Evolutionary conservation across 2,113 vertebrate genomes (phyloP).

Genomic region (Aegypius monachus): DNA sequence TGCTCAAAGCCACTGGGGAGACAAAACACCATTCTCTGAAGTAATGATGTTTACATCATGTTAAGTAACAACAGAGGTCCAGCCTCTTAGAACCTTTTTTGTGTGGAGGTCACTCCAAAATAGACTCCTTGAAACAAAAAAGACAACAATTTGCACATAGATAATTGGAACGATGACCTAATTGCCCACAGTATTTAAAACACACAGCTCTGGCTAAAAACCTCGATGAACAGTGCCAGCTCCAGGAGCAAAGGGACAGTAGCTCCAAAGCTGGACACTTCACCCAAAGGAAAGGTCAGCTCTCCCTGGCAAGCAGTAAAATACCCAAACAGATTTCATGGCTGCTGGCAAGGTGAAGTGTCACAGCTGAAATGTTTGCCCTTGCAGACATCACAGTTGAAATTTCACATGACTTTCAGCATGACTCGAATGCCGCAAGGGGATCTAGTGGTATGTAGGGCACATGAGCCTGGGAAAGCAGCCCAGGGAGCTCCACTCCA

Average conservation of each 20-base stretch:
- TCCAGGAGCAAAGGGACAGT: not conserved
- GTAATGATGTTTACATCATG: not conserved
- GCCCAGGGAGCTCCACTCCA: not conserved
- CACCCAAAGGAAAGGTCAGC: constrained; percentile 13
- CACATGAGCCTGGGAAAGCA: not conserved
- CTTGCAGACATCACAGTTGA: not conserved
- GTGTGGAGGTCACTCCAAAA: not conserved
- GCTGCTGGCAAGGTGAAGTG: not conserved
- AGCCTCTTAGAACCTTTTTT: not conserved
- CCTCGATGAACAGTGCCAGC: not conserved
- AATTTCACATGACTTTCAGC: not conserved
- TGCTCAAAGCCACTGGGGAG: not conserved
- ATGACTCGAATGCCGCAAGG: not conserved
- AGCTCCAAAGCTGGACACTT: not conserved
- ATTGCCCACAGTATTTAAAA: not conserved
- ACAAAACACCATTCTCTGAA: not conserved
- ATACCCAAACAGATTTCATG: not conserved
- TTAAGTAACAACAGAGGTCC: not conserved
- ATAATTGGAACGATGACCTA: not conserved
- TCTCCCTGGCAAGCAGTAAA: constrained; percentile 23
- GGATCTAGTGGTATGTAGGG: not conserved
- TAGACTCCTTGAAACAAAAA: not conserved
- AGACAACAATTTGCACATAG: not conserved
- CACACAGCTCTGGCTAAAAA: not conserved
- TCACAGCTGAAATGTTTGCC: constrained; percentile 2